Conservation (phyloP, 2,113 vertebrate species). For the Psilopsiagon aurifrons region DNA sequence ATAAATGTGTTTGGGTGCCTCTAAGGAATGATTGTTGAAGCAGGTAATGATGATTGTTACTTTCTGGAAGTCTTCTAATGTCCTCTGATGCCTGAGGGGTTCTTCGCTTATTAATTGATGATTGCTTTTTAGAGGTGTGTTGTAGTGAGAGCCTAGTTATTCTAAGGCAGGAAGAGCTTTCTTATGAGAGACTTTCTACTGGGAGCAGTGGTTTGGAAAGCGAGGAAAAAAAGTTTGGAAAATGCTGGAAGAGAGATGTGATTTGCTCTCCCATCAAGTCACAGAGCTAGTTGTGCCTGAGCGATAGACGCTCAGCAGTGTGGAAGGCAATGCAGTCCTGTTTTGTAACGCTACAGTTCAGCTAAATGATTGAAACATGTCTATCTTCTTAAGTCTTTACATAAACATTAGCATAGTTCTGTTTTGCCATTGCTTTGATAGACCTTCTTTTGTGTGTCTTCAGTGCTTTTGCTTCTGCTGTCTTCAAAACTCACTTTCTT, state of each 20-base stretch:
- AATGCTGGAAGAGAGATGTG: background rate
- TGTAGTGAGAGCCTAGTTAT: background rate
- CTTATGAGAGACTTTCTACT: background rate
- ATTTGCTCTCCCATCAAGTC: background rate
- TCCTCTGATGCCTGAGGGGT: rapidly evolving
- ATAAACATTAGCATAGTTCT: background rate
- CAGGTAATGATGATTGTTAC: background rate
- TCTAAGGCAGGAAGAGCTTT: background rate
- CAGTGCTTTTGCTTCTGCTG: background rate
- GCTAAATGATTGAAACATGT: background rate
- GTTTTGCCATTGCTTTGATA: background rate
- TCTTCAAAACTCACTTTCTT: background rate
- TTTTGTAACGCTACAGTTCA: background rate
- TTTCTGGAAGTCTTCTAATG: background rate
- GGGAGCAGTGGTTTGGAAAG: background rate
- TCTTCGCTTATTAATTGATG: background rate
- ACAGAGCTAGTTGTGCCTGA: background rate
- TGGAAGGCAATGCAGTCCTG: background rate
- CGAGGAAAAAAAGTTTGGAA: too few species aligned
- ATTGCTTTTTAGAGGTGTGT: background rate
- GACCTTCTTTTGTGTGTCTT: background rate
- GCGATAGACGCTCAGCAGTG: background rate
- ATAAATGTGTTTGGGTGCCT: background rate
- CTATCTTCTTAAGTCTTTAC: background rate
- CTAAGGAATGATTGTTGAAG: background rate